Conservation (phyloP, 2,888 invertebrate species). For the Apodemia duryi region DNA sequence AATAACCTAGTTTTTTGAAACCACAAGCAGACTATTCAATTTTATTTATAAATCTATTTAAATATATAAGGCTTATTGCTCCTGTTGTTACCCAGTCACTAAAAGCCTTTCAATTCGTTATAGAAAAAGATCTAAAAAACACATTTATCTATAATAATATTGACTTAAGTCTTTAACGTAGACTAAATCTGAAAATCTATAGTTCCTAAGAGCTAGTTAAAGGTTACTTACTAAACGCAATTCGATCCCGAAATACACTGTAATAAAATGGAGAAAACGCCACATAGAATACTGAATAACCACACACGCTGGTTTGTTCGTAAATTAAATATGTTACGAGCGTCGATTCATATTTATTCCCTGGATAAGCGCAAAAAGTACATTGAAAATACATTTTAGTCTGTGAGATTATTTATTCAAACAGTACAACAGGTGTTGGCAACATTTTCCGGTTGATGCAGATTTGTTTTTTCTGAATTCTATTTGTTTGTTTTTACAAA, state of each 20-base stretch:
- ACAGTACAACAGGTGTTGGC: not conserved
- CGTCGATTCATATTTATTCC: not conserved
- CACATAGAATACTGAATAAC: not conserved
- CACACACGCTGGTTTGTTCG: not conserved
- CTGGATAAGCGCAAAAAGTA: conserved; percentile 3
- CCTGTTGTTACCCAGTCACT: too few relatives aligned
- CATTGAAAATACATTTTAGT: conserved; percentile 5
- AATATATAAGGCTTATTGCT: too few relatives aligned
- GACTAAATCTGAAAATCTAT: too few relatives aligned
- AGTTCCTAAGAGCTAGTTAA: not conserved
- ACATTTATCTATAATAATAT: too few relatives aligned
- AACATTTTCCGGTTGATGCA: not conserved
- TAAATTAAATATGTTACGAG: conserved; percentile 5
- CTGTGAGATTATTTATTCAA: conserved; percentile 1
- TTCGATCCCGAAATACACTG: not conserved
- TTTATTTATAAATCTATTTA: too few relatives aligned
- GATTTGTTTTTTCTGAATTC: not conserved
- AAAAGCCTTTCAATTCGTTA: too few relatives aligned
- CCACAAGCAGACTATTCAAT: too few relatives aligned
- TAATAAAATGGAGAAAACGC: not conserved
- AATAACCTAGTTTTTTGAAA: too few relatives aligned
- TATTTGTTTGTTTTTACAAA: not conserved
- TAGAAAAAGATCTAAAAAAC: too few relatives aligned
- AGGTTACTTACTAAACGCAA: not conserved
- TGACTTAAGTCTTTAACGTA: too few relatives aligned